Percentiles rank a stretch among this genome's conserved stretches.
Evolutionary conservation across 92 coral and sea anemone genomes (phyloP).

Genomic region (Galaxea fascicularis): DNA sequence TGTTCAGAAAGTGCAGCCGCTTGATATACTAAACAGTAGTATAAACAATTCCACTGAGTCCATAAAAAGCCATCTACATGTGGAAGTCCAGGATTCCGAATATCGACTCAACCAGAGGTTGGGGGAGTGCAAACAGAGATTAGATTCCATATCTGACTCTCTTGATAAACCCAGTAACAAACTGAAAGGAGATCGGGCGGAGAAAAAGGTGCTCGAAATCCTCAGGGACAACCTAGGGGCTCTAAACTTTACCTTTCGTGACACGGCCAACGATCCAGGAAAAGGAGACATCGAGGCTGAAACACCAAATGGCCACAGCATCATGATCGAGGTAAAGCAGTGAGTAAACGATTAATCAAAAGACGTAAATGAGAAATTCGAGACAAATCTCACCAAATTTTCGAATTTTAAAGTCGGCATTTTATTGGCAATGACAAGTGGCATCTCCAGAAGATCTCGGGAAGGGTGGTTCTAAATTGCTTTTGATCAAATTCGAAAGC

Average conservation of each 20-base stretch:
- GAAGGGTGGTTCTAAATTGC: constrained; percentile 49
- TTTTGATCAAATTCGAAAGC: constrained; percentile 19
- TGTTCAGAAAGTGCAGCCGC: constrained; percentile 52
- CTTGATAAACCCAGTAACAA: constrained; percentile 49
- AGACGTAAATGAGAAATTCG: constrained; percentile 52
- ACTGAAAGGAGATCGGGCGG: constrained; percentile 52
- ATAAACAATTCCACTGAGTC: constrained; percentile 9
- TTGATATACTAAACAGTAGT: constrained; percentile 17
- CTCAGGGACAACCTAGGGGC: constrained; percentile 3
- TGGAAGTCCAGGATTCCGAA: constrained; percentile 8
- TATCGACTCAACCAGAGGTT: neutral
- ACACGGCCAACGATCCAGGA: constrained; percentile 4
- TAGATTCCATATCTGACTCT: constrained; percentile 32
- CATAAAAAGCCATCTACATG: neutral
- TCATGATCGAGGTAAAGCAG: constrained; percentile 68
- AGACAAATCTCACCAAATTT: constrained; percentile 23
- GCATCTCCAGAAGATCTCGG: constrained; percentile 43
- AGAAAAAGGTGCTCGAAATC: constrained; percentile 31
- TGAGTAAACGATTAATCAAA: constrained; percentile 3
- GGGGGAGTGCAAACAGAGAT: constrained; percentile 19
- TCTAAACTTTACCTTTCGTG: constrained; percentile 23
- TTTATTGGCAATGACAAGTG: constrained; percentile 63
- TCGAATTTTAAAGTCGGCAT: constrained; percentile 64
- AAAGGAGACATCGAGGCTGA: constrained; percentile 59
- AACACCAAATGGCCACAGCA: constrained; percentile 37